Evolutionary conservation across 2,888 invertebrate genomes (phyloP).

Genomic region (Caenorhabditis becei): DNA sequence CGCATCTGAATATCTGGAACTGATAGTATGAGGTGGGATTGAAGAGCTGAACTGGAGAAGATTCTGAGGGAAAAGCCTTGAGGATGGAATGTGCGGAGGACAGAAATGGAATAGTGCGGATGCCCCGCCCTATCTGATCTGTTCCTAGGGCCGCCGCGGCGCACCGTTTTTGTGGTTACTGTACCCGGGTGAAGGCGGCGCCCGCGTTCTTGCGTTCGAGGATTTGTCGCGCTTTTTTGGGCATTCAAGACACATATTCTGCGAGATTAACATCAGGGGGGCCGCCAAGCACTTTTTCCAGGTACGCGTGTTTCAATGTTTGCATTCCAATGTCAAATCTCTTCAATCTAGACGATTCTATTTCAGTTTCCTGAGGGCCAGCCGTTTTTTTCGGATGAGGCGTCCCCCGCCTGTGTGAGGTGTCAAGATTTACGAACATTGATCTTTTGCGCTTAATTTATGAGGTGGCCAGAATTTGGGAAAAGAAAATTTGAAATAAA

Average conservation of each 20-base stretch:
- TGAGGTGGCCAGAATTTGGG: conserved; percentile 5
- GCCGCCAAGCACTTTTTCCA: conserved; percentile 25
- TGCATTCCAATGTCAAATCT: conserved; percentile 56
- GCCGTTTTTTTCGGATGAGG: conserved; percentile 32
- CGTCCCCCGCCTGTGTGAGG: conserved; percentile 20
- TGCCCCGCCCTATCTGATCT: conserved; percentile 38
- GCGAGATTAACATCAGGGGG: conserved; percentile 34
- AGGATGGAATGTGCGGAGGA: conserved; percentile 26
- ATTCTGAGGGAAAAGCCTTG: conserved; percentile 12
- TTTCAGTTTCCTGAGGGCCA: conserved; percentile 50
- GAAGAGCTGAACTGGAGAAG: no score
- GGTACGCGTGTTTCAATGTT: conserved; percentile 50
- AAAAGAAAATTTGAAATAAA: conserved; percentile 1
- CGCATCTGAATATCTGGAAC: no score
- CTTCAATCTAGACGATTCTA: conserved; percentile 38
- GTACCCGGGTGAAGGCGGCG: conserved; percentile 13
- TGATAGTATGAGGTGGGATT: no score
- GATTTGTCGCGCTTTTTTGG: conserved; percentile 52
- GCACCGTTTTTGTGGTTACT: conserved; percentile 55
- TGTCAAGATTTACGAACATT: conserved; percentile 50
- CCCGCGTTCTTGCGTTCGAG: conserved; percentile 9
- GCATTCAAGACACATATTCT: conserved; percentile 29
- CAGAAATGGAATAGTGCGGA: conserved; percentile 42
- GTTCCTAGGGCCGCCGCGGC: conserved; percentile 10
- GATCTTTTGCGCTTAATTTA: conserved; percentile 42